These are phyloP conservation scores for Monodelphis domestica DNA, from an alignment of 2,797 vertebrate species.

Conservation along the genomic window DNA sequence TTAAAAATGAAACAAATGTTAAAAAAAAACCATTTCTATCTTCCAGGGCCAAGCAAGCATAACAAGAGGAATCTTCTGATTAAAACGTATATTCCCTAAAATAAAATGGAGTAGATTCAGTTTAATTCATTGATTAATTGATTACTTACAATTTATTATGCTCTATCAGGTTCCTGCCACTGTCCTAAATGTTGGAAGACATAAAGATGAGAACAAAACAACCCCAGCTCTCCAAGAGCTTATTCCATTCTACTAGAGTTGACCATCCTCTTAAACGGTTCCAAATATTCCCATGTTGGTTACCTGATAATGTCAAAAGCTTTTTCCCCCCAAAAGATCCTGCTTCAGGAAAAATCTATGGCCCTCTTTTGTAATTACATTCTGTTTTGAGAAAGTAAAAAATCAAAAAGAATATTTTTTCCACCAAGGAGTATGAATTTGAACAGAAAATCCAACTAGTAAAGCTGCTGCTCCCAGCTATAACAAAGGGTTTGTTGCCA, in stretches of 20 bases:
- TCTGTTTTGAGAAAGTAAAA: slow-evolving; percentile 67
- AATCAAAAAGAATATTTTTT: slow-evolving; percentile 74
- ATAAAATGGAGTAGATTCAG: too few species aligned
- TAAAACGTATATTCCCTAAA: too few species aligned
- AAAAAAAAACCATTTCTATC: too few species aligned
- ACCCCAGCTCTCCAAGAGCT: too few species aligned
- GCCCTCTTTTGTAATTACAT: slow-evolving; percentile 58
- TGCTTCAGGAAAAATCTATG: slow-evolving; percentile 46
- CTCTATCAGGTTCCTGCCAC: too few species aligned
- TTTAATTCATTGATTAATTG: too few species aligned
- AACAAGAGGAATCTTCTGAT: too few species aligned
- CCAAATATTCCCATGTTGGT: background rate
- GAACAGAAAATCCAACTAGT: slow-evolving; percentile 64
- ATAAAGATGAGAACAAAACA: too few species aligned
- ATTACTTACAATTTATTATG: too few species aligned
- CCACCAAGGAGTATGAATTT: slow-evolving; percentile 67
- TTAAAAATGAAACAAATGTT: too few species aligned
- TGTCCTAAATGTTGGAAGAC: too few species aligned
- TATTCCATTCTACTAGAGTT: background rate
- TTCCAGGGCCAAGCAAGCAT: too few species aligned
- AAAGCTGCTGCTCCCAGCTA: slow-evolving; percentile 64
- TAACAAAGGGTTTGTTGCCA: slow-evolving; percentile 54
- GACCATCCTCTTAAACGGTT: slow-evolving; percentile 20
- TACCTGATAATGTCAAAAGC: slow-evolving; percentile 39
- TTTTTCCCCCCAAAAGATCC: slow-evolving; percentile 48